Evolutionary conservation across 2,888 invertebrate genomes (phyloP).

Genomic region (Nomada hirtipes): DNA sequence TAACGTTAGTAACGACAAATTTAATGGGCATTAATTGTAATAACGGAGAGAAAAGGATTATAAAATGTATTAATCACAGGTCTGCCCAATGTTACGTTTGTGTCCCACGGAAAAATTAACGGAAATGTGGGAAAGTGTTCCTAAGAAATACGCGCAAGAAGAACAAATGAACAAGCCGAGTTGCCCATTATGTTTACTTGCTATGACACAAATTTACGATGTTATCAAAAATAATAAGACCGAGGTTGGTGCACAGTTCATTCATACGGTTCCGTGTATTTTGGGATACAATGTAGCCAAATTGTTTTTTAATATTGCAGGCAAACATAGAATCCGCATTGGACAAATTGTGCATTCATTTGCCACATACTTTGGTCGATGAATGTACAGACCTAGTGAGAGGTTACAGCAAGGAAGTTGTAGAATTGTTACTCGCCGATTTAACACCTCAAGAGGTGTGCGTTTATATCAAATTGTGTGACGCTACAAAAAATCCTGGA

Average conservation of each 20-base stretch:
- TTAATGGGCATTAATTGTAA: background rate
- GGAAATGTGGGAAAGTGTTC: constrained; percentile 72
- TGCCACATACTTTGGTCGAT: constrained; percentile 87
- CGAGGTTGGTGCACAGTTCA: constrained; percentile 86
- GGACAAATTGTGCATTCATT: constrained; percentile 89
- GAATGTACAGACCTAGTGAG: constrained; percentile 92
- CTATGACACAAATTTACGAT: constrained; percentile 90
- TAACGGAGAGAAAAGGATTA: background rate
- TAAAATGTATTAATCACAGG: constrained; percentile 79
- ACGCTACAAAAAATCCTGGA: constrained; percentile 74
- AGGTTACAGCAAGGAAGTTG: constrained; percentile 90
- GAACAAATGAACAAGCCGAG: constrained; percentile 87
- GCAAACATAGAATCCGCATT: constrained; percentile 89
- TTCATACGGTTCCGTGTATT: background rate
- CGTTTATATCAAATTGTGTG: constrained; percentile 90
- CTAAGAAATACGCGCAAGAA: constrained; percentile 85
- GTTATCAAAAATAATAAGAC: constrained; percentile 90
- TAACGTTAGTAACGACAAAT: constrained; percentile 84
- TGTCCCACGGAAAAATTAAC: constrained; percentile 87
- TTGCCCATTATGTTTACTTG: constrained; percentile 94
- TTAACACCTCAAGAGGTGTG: constrained; percentile 92
- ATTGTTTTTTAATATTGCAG: constrained; percentile 83
- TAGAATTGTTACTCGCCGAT: constrained; percentile 92
- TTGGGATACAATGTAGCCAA: background rate
- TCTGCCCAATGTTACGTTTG: constrained; percentile 90